Evolutionary conservation across 1,140 invertebrate species (phyloP).

Genomic region (Plutomurus gul): DNA sequence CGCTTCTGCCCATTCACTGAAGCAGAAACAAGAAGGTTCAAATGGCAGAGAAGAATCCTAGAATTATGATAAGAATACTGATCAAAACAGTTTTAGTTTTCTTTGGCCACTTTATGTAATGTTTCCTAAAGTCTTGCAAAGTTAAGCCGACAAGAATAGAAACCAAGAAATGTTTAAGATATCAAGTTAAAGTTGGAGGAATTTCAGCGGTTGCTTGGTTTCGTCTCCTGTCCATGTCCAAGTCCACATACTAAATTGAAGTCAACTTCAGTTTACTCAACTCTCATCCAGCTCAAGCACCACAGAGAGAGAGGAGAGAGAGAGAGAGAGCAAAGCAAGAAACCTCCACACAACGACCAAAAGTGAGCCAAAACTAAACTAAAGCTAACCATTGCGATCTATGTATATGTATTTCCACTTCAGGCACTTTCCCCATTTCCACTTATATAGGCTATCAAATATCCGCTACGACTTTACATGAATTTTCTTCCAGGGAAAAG

Average conservation of each 20-base stretch:
- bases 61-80: not conserved
- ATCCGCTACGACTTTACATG: constrained; percentile 22
- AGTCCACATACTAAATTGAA: not conserved
- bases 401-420: constrained; percentile 27
- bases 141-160: too few relatives aligned
- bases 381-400: constrained; percentile 19
- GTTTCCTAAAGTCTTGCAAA: not conserved
- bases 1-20: too few relatives aligned
- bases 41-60: not conserved
- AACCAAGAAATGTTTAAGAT: constrained; percentile 1
- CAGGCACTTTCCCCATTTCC: constrained; percentile 25
- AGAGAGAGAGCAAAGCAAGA: too few relatives aligned
- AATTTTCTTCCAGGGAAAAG: not conserved
- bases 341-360: too few relatives aligned
- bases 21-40: too few relatives aligned
- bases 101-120: not conserved
- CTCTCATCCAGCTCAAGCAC: not conserved
- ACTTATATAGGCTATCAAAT: constrained; percentile 25
- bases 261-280: too few relatives aligned
- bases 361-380: constrained; percentile 22
- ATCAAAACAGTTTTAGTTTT: not conserved
- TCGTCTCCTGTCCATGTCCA: not conserved
- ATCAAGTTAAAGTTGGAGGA: constrained; percentile 4
- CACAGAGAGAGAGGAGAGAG: not conserved
- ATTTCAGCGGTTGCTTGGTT: not conserved